Evolutionary conservation across 2,888 invertebrate genomes (phyloP).

Genomic region (Andrena flavipes): DNA sequence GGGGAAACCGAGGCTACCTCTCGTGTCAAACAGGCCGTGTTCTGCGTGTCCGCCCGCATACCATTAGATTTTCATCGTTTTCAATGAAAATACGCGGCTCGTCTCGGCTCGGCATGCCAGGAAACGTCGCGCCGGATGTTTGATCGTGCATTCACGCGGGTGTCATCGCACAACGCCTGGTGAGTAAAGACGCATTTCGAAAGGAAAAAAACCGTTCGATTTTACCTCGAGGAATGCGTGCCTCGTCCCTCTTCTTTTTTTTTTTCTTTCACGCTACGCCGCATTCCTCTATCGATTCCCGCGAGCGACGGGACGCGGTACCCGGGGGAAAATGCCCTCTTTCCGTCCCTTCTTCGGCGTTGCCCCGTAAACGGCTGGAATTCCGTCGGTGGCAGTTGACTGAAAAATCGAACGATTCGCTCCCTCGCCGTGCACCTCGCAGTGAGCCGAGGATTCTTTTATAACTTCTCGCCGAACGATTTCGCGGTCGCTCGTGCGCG

Average conservation of each 20-base stretch:
- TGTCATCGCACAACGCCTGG: conserved; percentile 66
- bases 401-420: conserved; percentile 1
- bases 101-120: conserved; percentile 59
- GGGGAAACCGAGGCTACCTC: conserved; percentile 71
- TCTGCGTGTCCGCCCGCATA: conserved; percentile 80
- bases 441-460: neutral
- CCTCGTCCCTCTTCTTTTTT: conserved; percentile 65
- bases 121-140: conserved; percentile 48
- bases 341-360: conserved; percentile 15
- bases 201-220: conserved; percentile 55
- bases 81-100: conserved; percentile 78
- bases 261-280: conserved; percentile 81
- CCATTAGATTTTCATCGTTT: conserved; percentile 81
- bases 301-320: conserved; percentile 59
- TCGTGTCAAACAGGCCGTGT: conserved; percentile 81
- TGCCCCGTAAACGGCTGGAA: neutral
- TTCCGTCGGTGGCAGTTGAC: neutral
- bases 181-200: conserved; percentile 59
- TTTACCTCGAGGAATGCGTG: conserved; percentile 75
- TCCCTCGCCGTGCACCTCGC: conserved; percentile 1
- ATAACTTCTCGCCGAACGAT: neutral
- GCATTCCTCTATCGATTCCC: conserved; percentile 84
- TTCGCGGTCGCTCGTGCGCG: conserved; percentile 11
- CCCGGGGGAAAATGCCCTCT: conserved; percentile 2
- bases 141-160: conserved; percentile 45